A percentile compares a stretch with the other conserved stretches of the same genome.
Evolutionary conservation across 1,140 invertebrate genomes (phyloP).

Genomic region (Drosophila miranda): DNA sequence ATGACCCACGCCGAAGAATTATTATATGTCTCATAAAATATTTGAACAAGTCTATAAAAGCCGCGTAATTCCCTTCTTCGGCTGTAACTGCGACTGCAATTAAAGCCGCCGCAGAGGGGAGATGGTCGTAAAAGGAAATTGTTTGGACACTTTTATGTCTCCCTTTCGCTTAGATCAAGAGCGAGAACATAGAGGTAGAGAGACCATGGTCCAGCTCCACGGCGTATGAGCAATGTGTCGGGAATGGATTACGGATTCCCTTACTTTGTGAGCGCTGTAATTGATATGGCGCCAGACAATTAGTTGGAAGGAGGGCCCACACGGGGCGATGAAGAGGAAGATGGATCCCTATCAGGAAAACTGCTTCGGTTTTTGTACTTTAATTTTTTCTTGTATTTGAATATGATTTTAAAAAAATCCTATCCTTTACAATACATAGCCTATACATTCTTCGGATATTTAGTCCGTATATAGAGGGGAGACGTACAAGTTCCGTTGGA

Average conservation of each 20-base stretch:
- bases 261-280: slow-evolving; percentile 30
- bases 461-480: slow-evolving; percentile 21
- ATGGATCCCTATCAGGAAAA: not conserved
- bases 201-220: not conserved
- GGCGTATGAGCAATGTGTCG: slow-evolving; percentile 57
- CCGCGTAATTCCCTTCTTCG: slow-evolving; percentile 63
- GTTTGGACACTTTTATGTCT: slow-evolving; percentile 43
- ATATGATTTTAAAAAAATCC: slow-evolving; percentile 17
- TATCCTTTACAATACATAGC: slow-evolving; percentile 11
- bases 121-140: slow-evolving; percentile 40
- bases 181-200: too few species aligned
- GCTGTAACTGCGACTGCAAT: slow-evolving; percentile 36
- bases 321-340: not conserved
- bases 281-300: slow-evolving; percentile 46
- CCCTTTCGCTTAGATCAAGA: not conserved
- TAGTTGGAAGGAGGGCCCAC: not conserved
- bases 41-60: slow-evolving; percentile 78
- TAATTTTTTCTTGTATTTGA: slow-evolving; percentile 6
- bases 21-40: slow-evolving; percentile 78
- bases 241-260: slow-evolving; percentile 45
- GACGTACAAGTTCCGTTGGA: slow-evolving; percentile 21
- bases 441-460: slow-evolving; percentile 6
- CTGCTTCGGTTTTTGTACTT: slow-evolving; percentile 2
- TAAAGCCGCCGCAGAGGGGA: slow-evolving; percentile 29
- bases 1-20: slow-evolving; percentile 46